These are phyloP conservation scores for Netelia virgata DNA, from an alignment of 2,888 invertebrate species.

Conservation along the genomic window DNA sequence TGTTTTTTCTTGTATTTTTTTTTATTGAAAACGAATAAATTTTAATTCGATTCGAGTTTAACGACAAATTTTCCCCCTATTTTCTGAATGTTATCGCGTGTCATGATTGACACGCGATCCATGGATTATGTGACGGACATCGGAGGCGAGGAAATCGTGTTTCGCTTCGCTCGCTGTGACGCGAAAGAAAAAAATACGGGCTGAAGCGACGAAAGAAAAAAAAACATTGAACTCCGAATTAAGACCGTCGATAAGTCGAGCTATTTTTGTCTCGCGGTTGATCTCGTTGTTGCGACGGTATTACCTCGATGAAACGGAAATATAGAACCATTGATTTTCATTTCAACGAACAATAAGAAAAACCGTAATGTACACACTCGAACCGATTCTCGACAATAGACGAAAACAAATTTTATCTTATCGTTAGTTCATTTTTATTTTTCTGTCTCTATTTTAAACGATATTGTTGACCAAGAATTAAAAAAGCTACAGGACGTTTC, in stretches of 20 bases:
- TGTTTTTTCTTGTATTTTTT: not conserved
- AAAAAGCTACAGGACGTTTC: too few relatives aligned
- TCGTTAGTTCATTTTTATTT: too few relatives aligned
- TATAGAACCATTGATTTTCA: too few relatives aligned
- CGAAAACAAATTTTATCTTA: too few relatives aligned
- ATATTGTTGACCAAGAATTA: too few relatives aligned
- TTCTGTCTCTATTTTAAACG: too few relatives aligned
- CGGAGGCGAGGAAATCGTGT: conserved; percentile 24
- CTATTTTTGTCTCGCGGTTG: too few relatives aligned
- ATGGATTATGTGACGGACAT: conserved; percentile 26
- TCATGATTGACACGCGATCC: conserved; percentile 6
- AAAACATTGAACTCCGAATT: not conserved
- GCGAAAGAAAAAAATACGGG: not conserved
- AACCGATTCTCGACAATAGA: too few relatives aligned
- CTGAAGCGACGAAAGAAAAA: not conserved
- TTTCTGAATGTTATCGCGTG: not conserved
- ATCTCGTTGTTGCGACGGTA: too few relatives aligned
- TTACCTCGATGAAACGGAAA: too few relatives aligned
- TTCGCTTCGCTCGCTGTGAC: not conserved
- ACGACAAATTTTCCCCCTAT: not conserved
- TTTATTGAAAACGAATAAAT: conserved; percentile 4
- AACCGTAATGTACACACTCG: not conserved
- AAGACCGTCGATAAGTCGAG: too few relatives aligned
- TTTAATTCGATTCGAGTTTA: not conserved
- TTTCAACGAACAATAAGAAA: too few relatives aligned